phyloP scores from a whole-genome alignment of 1,140 invertebrate species.

The Adelges cooleyi region DNA sequence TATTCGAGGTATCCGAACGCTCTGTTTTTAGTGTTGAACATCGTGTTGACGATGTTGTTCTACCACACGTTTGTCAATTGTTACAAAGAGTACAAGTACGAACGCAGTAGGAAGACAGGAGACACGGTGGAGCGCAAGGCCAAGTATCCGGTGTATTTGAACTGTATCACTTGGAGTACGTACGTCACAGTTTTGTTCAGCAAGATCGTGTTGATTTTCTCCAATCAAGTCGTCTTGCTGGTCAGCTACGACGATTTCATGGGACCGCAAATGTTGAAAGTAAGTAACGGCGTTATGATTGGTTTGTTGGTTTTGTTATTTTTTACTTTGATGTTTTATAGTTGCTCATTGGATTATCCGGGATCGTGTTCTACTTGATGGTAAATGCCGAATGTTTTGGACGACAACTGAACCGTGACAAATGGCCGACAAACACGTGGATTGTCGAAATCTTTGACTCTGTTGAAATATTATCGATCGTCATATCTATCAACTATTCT shows the following conservation, averaged over 20 bases:
- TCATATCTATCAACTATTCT: background rate
- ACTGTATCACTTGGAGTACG: constrained; percentile 2
- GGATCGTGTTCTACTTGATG: constrained; percentile 7
- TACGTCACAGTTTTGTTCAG: background rate
- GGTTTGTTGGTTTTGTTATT: too few relatives aligned
- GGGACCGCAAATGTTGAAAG: constrained; percentile 23
- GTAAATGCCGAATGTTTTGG: constrained; percentile 13
- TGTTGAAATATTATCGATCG: constrained; percentile 15
- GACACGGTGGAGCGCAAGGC: background rate
- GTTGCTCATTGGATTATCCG: constrained; percentile 4
- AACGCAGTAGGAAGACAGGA: background rate
- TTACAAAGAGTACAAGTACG: constrained; percentile 14
- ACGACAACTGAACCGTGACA: constrained; percentile 5
- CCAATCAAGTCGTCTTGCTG: background rate
- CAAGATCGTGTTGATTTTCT: constrained; percentile 1
- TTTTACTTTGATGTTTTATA: background rate
- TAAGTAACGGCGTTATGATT: background rate
- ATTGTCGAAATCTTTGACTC: constrained; percentile 19
- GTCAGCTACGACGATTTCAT: constrained; percentile 3
- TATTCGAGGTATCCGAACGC: constrained; percentile 17
- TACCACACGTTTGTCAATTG: constrained; percentile 15
- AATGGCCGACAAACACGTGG: constrained; percentile 9
- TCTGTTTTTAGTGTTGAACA: background rate
- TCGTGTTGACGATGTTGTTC: constrained; percentile 3
- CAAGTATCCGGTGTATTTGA: constrained; percentile 15